These are phyloP conservation scores for Parasteatoda lunata DNA, from an alignment of 2,888 invertebrate genomes.

Conservation along the genomic window DNA sequence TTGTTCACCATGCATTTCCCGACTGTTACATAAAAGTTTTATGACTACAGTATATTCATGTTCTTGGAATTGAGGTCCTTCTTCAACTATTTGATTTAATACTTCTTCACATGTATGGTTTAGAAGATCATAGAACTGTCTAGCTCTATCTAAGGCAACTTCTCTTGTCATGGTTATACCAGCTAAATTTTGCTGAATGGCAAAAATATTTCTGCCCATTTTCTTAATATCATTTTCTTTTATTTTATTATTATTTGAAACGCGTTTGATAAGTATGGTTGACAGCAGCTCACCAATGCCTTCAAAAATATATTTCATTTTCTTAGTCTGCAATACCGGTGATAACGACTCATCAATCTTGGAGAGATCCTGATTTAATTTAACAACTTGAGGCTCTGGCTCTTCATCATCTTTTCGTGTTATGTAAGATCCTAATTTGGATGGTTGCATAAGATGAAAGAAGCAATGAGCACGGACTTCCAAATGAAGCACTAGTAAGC, in stretches of 20 bases:
- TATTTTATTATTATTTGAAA: slow-evolving; percentile 85
- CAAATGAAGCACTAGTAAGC: slow-evolving; percentile 91
- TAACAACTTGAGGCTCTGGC: slow-evolving; percentile 84
- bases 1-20: slow-evolving; percentile 57
- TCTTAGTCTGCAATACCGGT: slow-evolving; percentile 84
- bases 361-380: slow-evolving; percentile 85
- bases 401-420: slow-evolving; percentile 83
- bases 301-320: slow-evolving; percentile 90
- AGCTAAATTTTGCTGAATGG: slow-evolving; percentile 88
- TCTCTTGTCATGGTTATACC: slow-evolving; percentile 86
- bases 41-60: slow-evolving; percentile 89
- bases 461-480: slow-evolving; percentile 97
- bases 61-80: slow-evolving; percentile 90
- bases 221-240: slow-evolving; percentile 88
- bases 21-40: slow-evolving; percentile 67
- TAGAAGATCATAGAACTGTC: slow-evolving; percentile 90
- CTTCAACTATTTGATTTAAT: slow-evolving; percentile 86
- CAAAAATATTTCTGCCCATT: slow-evolving; percentile 88
- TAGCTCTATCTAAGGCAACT: slow-evolving; percentile 89
- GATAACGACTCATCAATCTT: slow-evolving; percentile 86
- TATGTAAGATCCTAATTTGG: slow-evolving; percentile 71
- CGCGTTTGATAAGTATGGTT: slow-evolving; percentile 86
- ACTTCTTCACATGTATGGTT: slow-evolving; percentile 89
- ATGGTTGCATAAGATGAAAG: slow-evolving; percentile 85
- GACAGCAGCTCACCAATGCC: slow-evolving; percentile 89